Percentiles rank a stretch among this genome's conserved stretches.
Evolutionary conservation across 2,797 vertebrate genomes (phyloP).

Genomic region (Acipenser ruthenus): DNA sequence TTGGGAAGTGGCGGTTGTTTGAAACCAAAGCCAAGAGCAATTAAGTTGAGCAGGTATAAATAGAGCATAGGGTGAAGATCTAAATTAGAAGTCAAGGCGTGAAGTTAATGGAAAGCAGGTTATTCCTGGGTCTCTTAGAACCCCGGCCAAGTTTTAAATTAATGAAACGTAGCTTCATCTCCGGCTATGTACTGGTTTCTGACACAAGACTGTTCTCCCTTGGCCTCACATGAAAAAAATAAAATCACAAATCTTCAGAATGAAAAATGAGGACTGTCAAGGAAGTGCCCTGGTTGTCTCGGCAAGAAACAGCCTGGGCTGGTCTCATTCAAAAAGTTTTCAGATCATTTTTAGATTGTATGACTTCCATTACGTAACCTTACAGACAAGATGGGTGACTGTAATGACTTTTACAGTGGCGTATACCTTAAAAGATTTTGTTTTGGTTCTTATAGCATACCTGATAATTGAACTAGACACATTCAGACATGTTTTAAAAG

Average conservation of each 20-base stretch:
- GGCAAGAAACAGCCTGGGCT: too few relatives aligned
- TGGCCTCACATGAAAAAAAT: not conserved
- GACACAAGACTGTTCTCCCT: not conserved
- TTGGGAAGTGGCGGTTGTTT: not conserved
- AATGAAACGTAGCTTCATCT: not conserved
- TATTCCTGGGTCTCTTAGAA: not conserved
- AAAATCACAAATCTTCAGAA: not conserved
- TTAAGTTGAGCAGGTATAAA: not conserved
- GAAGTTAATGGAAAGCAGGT: not conserved
- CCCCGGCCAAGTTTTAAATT: not conserved
- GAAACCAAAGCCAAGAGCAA: not conserved
- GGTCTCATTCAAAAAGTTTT: too few relatives aligned
- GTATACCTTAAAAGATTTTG: too few relatives aligned
- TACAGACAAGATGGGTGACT: too few relatives aligned
- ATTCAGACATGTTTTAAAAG: too few relatives aligned
- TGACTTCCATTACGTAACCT: too few relatives aligned
- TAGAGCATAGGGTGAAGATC: not conserved
- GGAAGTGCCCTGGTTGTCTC: not conserved
- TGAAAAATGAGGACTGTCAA: not conserved
- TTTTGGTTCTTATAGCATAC: too few relatives aligned
- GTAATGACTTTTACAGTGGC: too few relatives aligned
- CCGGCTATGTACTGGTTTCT: not conserved
- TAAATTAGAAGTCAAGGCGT: not conserved
- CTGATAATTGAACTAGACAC: too few relatives aligned
- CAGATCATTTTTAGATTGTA: too few relatives aligned